A percentile compares a stretch with the other conserved stretches of the same genome.
These are phyloP conservation scores for Cettia cetti DNA, from an alignment of 2,113 vertebrate species.

Conservation along the genomic window DNA sequence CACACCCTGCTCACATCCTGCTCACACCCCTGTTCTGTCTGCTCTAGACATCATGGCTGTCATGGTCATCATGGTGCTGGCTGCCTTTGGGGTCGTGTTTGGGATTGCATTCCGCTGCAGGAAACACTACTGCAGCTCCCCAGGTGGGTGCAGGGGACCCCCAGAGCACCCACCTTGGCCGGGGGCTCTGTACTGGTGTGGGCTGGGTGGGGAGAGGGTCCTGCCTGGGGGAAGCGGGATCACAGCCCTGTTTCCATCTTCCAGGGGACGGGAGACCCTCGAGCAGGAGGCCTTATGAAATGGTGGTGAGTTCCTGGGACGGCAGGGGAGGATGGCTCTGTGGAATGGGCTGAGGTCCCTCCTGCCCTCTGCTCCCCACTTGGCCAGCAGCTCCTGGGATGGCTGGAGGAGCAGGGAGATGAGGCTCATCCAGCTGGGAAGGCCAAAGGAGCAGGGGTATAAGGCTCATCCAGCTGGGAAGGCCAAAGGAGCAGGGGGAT, in stretches of 20 bases:
- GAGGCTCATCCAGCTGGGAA: too few species aligned
- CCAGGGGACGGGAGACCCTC: not conserved
- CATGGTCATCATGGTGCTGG: too few species aligned
- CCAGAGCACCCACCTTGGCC: rapidly evolving
- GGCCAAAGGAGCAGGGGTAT: not conserved
- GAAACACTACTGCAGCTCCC: rapidly evolving
- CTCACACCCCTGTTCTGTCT: not conserved
- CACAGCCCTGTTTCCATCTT: not conserved
- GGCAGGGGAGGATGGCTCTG: rapidly evolving
- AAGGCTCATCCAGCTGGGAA: not conserved
- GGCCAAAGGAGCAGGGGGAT: not conserved
- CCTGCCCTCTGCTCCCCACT: not conserved
- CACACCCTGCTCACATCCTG: not conserved
- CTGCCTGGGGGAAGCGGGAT: not conserved
- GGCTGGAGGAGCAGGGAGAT: not conserved
- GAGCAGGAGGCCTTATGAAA: not conserved
- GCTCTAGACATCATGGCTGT: rapidly evolving
- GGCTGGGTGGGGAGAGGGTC: not conserved
- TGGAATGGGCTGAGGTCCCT: not conserved
- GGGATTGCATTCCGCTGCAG: rapidly evolving
- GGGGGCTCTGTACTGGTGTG: too few species aligned
- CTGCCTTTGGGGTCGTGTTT: rapidly evolving
- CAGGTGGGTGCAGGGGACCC: not conserved
- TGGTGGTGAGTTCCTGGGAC: not conserved
- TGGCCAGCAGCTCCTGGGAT: not conserved